A percentile compares a stretch with the other conserved stretches of the same genome.
Conservation (phyloP, 1,140 invertebrate species). For the Oncopodura yosiiana region DNA sequence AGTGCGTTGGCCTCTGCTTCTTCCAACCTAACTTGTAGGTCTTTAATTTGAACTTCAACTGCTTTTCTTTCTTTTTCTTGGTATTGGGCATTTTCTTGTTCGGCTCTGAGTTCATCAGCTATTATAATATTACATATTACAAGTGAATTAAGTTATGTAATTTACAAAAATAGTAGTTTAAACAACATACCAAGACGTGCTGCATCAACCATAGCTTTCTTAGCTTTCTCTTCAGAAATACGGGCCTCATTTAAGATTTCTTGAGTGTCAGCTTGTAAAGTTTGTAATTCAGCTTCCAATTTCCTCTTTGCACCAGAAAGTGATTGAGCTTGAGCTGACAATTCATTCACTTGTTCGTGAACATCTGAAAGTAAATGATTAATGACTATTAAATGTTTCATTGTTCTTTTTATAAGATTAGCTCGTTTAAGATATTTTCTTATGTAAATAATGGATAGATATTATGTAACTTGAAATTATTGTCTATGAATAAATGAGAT, state of each 20-base stretch:
- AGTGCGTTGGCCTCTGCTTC: slow-evolving; percentile 92
- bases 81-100: slow-evolving; percentile 5
- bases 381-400: too few species aligned
- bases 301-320: slow-evolving; percentile 93
- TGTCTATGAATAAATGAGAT: too few species aligned
- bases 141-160: not conserved
- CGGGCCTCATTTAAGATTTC: slow-evolving; percentile 90
- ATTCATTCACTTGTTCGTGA: slow-evolving; percentile 91
- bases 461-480: too few species aligned
- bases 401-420: too few species aligned
- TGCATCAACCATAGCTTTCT: slow-evolving; percentile 96
- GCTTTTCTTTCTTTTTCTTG: slow-evolving; percentile 7
- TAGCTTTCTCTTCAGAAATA: slow-evolving; percentile 91
- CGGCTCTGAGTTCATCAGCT: not conserved
- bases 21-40: slow-evolving; percentile 3
- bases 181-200: slow-evolving; percentile 55
- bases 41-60: slow-evolving; percentile 6
- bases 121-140: not conserved
- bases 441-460: too few species aligned
- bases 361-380: slow-evolving; percentile 89
- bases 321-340: slow-evolving; percentile 79
- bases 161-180: too few species aligned
- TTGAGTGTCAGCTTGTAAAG: slow-evolving; percentile 89
- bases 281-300: slow-evolving; percentile 90
- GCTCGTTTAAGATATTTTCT: too few species aligned